phyloP scores from a whole-genome alignment of 2,113 vertebrate species.

The Glareola pratincola region DNA sequence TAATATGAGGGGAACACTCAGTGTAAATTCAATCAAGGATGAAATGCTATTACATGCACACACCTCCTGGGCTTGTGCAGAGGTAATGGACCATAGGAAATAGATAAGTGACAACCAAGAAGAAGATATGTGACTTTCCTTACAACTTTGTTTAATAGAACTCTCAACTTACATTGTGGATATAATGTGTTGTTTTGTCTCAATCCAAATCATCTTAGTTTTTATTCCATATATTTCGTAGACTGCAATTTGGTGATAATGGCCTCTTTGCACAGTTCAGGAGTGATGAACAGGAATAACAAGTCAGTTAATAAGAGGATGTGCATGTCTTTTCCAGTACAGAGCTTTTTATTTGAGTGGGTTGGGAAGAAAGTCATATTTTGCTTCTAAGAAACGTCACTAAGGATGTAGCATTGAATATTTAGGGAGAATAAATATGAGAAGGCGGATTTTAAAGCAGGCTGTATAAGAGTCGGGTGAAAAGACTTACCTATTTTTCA shows the following conservation, averaged over 20 bases:
- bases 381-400: background rate
- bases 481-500: background rate
- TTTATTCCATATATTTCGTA: conserved; percentile 56
- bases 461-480: background rate
- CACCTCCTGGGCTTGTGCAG: conserved; percentile 66
- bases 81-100: conserved; percentile 74
- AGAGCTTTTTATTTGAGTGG: background rate
- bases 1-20: conserved; percentile 15
- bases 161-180: conserved; percentile 7
- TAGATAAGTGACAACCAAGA: conserved; percentile 62
- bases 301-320: conserved; percentile 7
- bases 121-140: conserved; percentile 55
- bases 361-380: background rate
- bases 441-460: background rate
- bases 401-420: background rate
- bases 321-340: background rate
- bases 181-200: conserved; percentile 49
- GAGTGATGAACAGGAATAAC: conserved; percentile 28
- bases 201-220: conserved; percentile 43
- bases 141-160: conserved; percentile 67
- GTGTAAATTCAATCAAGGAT: conserved; percentile 71
- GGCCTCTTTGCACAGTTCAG: background rate
- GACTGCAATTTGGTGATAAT: conserved; percentile 53
- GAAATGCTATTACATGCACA: conserved; percentile 70
- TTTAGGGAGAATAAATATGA: background rate